Base-by-base conservation (phyloP, 35 echinoderm and acorn worm genomes). In the Lytechinus pictus region DNA sequence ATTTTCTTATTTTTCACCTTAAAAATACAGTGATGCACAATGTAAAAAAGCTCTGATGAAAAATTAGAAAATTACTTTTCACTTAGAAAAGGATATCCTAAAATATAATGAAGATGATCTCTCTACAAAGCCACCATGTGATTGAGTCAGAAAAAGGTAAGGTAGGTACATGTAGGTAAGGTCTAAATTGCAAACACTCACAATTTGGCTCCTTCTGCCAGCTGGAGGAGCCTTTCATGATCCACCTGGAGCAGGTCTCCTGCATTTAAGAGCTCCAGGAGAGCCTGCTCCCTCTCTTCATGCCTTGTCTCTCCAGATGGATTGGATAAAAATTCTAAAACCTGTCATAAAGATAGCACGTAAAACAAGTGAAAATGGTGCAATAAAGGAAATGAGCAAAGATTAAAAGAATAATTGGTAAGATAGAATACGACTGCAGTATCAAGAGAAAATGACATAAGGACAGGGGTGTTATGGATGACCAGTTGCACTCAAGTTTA, bases 161-260 rank as follows among this genome's bases (percentile, higher is more conserved):
- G n/a, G n/a, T n/a, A n/a, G n/a, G n/a, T 14, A 71, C 19, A 21
- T 21, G 61, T 71, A 21, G 3, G 10, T 19, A 8, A 19, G 87
- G 52, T 52, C 29, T 54, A 91, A 27, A 44, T 91, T 28, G n/a
- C 57, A 55, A 44, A 6, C 16, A 90, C 97, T 99, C 87, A 99
- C 98, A 99, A 99, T 97, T 98, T 98, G 27, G 98, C 98, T 91
- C 94, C 97, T 95, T 99, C 98, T 72, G 98, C 97, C 9, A 99
- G 97, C 24, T 66, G 33, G 9, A 99, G 94, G 9, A 99, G 95
- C 60, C 97, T 98, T 21, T 96, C 86, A 33, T 98, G 95, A 89
- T 99, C 97, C 6, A 97, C 98, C 88, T 98, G 96, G 33, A 89
- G 94, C 14, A 99, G 91, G 57, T 97, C 98, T 13, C 98, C 98